These are phyloP conservation scores for Delphinus delphis DNA, from an alignment of 2,113 vertebrate genomes.

Conservation along the genomic window DNA sequence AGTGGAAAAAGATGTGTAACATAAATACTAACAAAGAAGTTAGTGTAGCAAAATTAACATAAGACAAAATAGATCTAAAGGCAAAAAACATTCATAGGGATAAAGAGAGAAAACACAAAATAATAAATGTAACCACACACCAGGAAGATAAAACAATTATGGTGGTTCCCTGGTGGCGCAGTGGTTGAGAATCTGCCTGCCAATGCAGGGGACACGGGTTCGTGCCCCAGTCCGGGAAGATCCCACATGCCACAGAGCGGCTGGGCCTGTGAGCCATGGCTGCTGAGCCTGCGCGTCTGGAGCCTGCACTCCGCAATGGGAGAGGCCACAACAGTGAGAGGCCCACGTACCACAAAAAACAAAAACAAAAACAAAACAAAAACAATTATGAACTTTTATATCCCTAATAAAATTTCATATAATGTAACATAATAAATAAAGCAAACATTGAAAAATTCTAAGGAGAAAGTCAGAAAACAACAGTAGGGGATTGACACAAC, in stretches of 20 bases:
- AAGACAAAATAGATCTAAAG: not conserved
- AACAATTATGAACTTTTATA: not conserved
- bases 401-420: not conserved
- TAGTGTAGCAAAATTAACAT: not conserved
- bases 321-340: too few species aligned
- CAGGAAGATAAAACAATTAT: not conserved
- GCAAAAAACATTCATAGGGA: not conserved
- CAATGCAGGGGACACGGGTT: too few species aligned
- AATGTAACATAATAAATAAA: not conserved
- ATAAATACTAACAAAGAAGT: not conserved
- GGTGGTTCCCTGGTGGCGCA: too few species aligned
- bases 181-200: too few species aligned
- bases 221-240: too few species aligned
- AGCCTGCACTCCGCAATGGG: fast-evolving
- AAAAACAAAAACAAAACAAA: too few species aligned
- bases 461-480: not conserved
- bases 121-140: not conserved
- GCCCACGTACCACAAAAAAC: too few species aligned
- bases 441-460: not conserved
- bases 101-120: not conserved
- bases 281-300: fast-evolving
- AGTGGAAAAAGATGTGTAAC: not conserved
- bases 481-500: not conserved
- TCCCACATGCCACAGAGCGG: too few species aligned
- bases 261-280: too few species aligned